Percentiles rank a stretch among this genome's conserved stretches.
Evolutionary conservation across 2,888 invertebrate species (phyloP).

Genomic region (Unio delphinus): DNA sequence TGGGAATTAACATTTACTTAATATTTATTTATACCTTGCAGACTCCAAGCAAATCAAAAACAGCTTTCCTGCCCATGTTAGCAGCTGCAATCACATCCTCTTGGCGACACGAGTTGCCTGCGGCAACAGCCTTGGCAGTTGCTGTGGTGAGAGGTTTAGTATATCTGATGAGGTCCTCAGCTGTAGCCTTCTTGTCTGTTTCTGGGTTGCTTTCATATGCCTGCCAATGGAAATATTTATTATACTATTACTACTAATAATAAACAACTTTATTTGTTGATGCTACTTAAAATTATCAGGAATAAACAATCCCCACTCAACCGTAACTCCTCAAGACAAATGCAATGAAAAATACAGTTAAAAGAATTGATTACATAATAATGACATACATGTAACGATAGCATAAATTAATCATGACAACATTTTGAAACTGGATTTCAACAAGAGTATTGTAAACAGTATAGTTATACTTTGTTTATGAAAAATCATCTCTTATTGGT

Average conservation of each 20-base stretch:
- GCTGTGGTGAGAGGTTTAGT: conserved; percentile 95
- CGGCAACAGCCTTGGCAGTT: conserved; percentile 94
- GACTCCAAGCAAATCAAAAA: conserved; percentile 91
- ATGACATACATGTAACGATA: too few relatives aligned
- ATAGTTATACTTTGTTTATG: neutral
- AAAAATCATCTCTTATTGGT: neutral
- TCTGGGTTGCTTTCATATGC: conserved; percentile 75
- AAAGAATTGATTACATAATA: too few relatives aligned
- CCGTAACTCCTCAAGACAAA: too few relatives aligned
- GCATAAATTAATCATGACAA: too few relatives aligned
- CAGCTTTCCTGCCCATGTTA: conserved; percentile 93
- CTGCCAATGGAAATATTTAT: conserved; percentile 70
- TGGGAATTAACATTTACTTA: too few relatives aligned
- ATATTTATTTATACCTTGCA: conserved; percentile 78
- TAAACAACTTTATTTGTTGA: conserved; percentile 2
- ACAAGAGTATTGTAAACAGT: too few relatives aligned
- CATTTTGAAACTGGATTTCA: too few relatives aligned
- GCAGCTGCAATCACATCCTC: conserved; percentile 97
- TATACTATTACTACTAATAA: neutral
- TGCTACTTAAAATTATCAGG: neutral
- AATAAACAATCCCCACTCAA: neutral
- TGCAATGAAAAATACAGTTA: too few relatives aligned
- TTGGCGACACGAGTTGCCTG: conserved; percentile 91
- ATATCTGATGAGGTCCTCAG: conserved; percentile 93
- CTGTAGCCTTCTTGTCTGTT: conserved; percentile 77